These are phyloP conservation scores for Oryzias javanicus DNA, from an alignment of 2,113 vertebrate genomes.

Conservation along the genomic window DNA sequence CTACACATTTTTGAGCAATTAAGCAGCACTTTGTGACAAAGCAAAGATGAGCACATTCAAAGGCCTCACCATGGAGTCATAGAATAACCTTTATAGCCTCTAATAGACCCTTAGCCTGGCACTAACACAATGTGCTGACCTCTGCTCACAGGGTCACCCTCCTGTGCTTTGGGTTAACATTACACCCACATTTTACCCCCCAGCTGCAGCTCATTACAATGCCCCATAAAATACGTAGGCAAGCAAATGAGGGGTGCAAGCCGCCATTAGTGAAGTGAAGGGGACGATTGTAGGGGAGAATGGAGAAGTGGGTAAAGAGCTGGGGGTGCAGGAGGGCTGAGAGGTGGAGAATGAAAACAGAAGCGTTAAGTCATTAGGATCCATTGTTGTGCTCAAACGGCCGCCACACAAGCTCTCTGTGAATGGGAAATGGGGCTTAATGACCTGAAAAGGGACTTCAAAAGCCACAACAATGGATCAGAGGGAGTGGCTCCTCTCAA, in stretches of 20 bases:
- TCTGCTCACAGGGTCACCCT: conserved; percentile 83
- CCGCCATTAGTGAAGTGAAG: conserved; percentile 70
- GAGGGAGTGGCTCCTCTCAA: conserved; percentile 68
- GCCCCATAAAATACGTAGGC: conserved; percentile 80
- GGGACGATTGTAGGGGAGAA: conserved; percentile 54
- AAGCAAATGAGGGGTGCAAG: conserved; percentile 66
- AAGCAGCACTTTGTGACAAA: conserved; percentile 85
- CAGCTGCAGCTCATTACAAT: conserved; percentile 90
- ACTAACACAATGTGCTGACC: conserved; percentile 84
- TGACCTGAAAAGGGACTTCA: conserved; percentile 80
- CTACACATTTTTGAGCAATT: conserved; percentile 85
- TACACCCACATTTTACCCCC: conserved; percentile 83
- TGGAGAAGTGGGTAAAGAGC: conserved; percentile 57
- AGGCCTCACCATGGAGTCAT: conserved; percentile 76
- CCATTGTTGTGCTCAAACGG: conserved; percentile 77
- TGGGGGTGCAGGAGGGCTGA: conserved; percentile 47
- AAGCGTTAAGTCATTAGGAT: conserved; percentile 81
- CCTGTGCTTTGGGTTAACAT: conserved; percentile 79
- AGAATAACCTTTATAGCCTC: conserved; percentile 85
- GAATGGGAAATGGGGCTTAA: conserved; percentile 81
- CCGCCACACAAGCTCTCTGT: conserved; percentile 73
- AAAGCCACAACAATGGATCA: conserved; percentile 72
- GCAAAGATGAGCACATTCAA: conserved; percentile 83
- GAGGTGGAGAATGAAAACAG: conserved; percentile 78
- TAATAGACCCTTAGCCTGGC: conserved; percentile 75